Conservation (phyloP, 37 sponge, comb jelly and placozoan genomes). For the Oopsacas minuta region DNA sequence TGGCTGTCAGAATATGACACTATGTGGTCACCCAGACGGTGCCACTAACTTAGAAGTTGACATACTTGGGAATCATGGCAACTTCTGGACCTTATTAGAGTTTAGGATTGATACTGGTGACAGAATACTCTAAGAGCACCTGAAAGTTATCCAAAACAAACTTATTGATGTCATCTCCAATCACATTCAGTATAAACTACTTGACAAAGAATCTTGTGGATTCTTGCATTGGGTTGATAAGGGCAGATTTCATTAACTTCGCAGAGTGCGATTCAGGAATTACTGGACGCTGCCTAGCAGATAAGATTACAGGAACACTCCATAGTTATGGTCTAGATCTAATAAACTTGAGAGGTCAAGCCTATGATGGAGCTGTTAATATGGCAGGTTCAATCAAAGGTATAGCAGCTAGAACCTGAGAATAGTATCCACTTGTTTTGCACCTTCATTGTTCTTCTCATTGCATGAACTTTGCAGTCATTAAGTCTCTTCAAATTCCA, state of each 20-base stretch:
- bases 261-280: slow-evolving; percentile 44
- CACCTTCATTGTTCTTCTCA: slow-evolving; percentile 27
- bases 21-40: slow-evolving; percentile 43
- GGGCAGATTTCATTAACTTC: slow-evolving; percentile 44
- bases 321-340: slow-evolving; percentile 31
- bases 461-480: slow-evolving; percentile 28
- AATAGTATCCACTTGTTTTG: slow-evolving; percentile 28
- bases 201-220: slow-evolving; percentile 28
- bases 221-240: background rate
- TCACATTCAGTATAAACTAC: slow-evolving; percentile 19
- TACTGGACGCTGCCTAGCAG: slow-evolving; percentile 39
- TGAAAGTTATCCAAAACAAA: slow-evolving; percentile 36
- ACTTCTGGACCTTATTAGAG: slow-evolving; percentile 26
- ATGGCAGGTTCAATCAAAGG: slow-evolving; percentile 41
- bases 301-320: slow-evolving; percentile 27
- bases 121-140: slow-evolving; percentile 27
- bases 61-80: slow-evolving; percentile 21
- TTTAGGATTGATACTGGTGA: slow-evolving; percentile 39
- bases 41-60: slow-evolving; percentile 27
- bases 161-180: slow-evolving; percentile 28
- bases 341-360: slow-evolving; percentile 43
- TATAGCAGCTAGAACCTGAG: slow-evolving; percentile 29
- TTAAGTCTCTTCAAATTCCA: slow-evolving; percentile 24
- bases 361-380: slow-evolving; percentile 60
- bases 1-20: slow-evolving; percentile 29